phyloP scores from a whole-genome alignment of 2,113 vertebrate species.

The Eulemur macaco region DNA sequence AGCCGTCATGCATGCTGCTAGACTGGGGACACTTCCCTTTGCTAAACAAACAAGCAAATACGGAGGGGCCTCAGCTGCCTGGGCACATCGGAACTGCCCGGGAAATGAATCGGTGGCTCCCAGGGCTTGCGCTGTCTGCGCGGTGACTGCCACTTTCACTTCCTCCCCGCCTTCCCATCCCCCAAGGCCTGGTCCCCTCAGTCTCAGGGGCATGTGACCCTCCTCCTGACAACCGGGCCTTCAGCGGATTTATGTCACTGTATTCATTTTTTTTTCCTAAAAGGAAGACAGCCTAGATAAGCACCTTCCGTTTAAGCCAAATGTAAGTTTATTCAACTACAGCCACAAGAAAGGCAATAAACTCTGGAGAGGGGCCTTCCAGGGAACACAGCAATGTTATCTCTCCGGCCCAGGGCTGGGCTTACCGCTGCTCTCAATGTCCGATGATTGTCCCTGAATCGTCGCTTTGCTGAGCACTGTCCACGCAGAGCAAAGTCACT shows the following conservation, averaged over 20 bases:
- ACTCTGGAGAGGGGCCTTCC: background rate
- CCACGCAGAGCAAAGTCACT: background rate
- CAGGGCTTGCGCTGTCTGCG: background rate
- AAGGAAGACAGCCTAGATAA: slow-evolving; percentile 23
- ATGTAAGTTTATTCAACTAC: slow-evolving; percentile 28
- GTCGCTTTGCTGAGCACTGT: background rate
- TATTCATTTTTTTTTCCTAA: background rate
- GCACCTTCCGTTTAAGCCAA: background rate
- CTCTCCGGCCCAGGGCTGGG: background rate
- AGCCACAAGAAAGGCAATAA: background rate
- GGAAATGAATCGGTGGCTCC: background rate
- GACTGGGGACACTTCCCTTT: background rate
- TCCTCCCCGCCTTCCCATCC: background rate
- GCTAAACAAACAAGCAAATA: slow-evolving; percentile 28
- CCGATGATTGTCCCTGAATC: background rate
- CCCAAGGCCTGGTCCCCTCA: background rate
- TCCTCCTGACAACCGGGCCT: background rate
- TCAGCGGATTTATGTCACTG: background rate
- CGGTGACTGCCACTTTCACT: background rate
- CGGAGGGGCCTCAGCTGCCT: background rate
- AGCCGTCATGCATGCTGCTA: background rate
- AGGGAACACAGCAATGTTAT: background rate
- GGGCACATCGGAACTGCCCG: background rate
- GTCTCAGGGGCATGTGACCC: background rate
- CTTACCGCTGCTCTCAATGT: background rate